Percentiles rank a stretch among this genome's conserved stretches.
These are phyloP conservation scores for Drosophila melanosoma DNA, from an alignment of 2,888 invertebrate species.

Conservation along the genomic window DNA sequence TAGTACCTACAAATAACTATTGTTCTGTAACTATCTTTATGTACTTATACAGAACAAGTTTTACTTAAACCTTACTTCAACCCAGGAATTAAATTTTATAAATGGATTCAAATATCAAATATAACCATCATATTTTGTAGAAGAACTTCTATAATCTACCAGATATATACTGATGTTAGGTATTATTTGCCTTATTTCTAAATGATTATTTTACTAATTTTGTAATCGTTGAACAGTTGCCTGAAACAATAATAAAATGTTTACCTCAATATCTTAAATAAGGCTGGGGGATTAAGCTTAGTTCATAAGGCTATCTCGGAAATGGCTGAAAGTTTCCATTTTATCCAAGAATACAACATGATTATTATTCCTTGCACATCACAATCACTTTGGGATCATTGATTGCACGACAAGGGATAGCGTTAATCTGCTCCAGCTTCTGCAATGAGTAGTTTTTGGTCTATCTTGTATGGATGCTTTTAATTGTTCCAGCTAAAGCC, in stretches of 20 bases:
- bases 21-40: not conserved
- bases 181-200: not conserved
- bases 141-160: not conserved
- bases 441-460: not conserved
- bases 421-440: not conserved
- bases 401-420: not conserved
- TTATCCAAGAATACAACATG: not conserved
- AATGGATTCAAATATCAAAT: not conserved
- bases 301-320: not conserved
- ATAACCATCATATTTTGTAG: not conserved
- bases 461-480: slow-evolving; percentile 28
- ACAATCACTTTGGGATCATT: not conserved
- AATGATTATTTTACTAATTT: not conserved
- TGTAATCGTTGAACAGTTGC: not conserved
- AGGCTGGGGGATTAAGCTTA: not conserved
- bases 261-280: not conserved
- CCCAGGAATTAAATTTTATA: not conserved
- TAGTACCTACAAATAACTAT: not conserved
- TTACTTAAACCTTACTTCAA: not conserved
- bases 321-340: not conserved
- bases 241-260: too few species aligned
- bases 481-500: slow-evolving; percentile 45
- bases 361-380: not conserved
- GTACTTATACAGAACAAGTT: not conserved
- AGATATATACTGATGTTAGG: not conserved